Evolutionary conservation across 2,888 invertebrate species (phyloP), one percentile per base, ranked within the genome.

Genomic region (Cheilosia scutellata): DNA sequence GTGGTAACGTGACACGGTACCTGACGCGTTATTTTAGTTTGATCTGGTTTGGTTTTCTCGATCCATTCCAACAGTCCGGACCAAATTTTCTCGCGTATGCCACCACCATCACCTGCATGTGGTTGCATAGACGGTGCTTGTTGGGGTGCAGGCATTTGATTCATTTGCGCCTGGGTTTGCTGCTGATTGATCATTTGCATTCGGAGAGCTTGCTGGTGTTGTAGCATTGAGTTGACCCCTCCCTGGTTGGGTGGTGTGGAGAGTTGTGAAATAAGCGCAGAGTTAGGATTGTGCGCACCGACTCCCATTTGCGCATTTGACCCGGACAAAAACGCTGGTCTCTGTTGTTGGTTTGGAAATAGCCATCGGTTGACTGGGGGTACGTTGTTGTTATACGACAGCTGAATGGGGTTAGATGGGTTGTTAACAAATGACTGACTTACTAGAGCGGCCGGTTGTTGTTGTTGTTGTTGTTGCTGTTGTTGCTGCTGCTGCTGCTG

Each of bases 51-150:
- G 4, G 95, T 95, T 92, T 98, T 98, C 91, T 98, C 98, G 90
- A 97, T 96, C 97, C 98, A 98, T 92, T 98, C 98, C 42, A 98
- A 93, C 25, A 96, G 94, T 0, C 98, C 98, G 75, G 95, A 95
- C 97, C 97, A 97, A 87, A 95, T 94, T 66, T 91, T 91, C 66
- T 92, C 92, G 11, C 91, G 89, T 72, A 90, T 88, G 11, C 87
- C 88, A 2, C 87, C 66, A 68, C 88, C 88, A 53, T 89, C 88
- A 58, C 87, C 80, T 25, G 77, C 82, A 63, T 37, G 78, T 5
- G 77, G 78, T 25, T 87, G 88, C 49, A 70, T 75, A 31, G 87
- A 89, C 37, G 89, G 89, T 16, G 89, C 86, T n/a, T 89, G 88
- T 51, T 33, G 88, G 42, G 89, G 89, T 33, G 89, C 89, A 29